Percentiles rank a stretch among this genome's conserved stretches.
Evolutionary conservation across 2,113 vertebrate genomes (phyloP).

Genomic region (Lophotis ruficrista): DNA sequence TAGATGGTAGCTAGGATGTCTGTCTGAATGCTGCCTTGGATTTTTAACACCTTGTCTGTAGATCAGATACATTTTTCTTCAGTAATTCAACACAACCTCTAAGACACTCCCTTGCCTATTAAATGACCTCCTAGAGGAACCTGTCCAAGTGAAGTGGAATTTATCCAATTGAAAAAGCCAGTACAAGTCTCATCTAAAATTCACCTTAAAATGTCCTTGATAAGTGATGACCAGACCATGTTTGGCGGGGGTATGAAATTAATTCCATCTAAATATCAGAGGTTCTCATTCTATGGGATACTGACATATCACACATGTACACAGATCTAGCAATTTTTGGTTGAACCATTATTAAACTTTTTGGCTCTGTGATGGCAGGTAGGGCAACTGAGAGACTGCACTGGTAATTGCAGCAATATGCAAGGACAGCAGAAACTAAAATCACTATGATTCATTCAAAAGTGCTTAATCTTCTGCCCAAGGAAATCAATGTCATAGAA

Average conservation of each 20-base stretch:
- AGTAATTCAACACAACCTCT: background rate
- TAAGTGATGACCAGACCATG: background rate
- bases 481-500: constrained; percentile 2
- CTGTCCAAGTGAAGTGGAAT: background rate
- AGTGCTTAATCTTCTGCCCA: constrained; percentile 1
- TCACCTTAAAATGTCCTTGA: background rate
- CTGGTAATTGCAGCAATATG: background rate
- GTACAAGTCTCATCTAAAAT: background rate
- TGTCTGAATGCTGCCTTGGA: background rate
- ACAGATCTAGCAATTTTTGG: background rate
- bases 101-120: background rate
- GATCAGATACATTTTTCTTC: background rate
- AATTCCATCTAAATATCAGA: background rate
- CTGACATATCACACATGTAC: background rate
- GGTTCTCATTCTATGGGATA: background rate
- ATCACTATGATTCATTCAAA: background rate
- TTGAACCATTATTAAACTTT: background rate
- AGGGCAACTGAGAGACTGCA: background rate
- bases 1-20: background rate
- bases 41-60: background rate
- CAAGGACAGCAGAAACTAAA: constrained; percentile 25
- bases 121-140: background rate
- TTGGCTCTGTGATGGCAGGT: background rate
- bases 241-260: background rate
- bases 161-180: background rate